Evolutionary conservation across 2,888 invertebrate genomes (phyloP).

Genomic region (Drosophila melanocephala): DNA sequence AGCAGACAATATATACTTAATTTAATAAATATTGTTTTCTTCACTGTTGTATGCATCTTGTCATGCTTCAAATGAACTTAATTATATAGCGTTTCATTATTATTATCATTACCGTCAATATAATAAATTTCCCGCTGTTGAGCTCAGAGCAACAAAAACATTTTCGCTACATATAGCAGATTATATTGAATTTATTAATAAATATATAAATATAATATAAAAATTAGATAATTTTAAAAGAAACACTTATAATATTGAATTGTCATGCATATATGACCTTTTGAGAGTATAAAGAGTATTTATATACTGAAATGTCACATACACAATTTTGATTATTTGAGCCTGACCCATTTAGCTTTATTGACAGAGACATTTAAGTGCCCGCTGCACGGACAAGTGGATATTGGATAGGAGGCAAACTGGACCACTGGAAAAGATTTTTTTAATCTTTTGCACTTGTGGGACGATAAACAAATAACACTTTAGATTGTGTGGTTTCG

Average conservation of each 20-base stretch:
- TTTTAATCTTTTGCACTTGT: slow-evolving; percentile 49
- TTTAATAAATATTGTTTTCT: slow-evolving; percentile 9
- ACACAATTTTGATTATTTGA: slow-evolving; percentile 38
- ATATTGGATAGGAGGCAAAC: slow-evolving; percentile 33
- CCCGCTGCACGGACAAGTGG: slow-evolving; percentile 13
- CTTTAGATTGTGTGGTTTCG: slow-evolving; percentile 20
- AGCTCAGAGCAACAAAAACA: not conserved
- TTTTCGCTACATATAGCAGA: too few species aligned
- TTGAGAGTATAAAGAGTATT: not conserved
- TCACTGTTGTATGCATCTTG: not conserved
- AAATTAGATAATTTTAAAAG: not conserved
- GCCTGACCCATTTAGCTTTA: slow-evolving; percentile 57
- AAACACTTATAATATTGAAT: not conserved
- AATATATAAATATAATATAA: not conserved
- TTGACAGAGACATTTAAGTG: slow-evolving; percentile 59
- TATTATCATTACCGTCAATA: not conserved
- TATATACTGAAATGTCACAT: slow-evolving; percentile 6
- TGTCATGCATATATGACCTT: not conserved
- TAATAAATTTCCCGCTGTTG: not conserved
- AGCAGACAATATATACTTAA: not conserved
- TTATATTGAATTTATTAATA: not conserved
- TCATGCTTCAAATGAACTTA: not conserved
- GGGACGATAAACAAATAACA: slow-evolving; percentile 16
- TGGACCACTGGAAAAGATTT: slow-evolving; percentile 16
- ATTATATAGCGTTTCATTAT: not conserved